These are phyloP conservation scores for Lydus trimaculatus DNA, from an alignment of 2,888 invertebrate genomes.

Conservation along the genomic window DNA sequence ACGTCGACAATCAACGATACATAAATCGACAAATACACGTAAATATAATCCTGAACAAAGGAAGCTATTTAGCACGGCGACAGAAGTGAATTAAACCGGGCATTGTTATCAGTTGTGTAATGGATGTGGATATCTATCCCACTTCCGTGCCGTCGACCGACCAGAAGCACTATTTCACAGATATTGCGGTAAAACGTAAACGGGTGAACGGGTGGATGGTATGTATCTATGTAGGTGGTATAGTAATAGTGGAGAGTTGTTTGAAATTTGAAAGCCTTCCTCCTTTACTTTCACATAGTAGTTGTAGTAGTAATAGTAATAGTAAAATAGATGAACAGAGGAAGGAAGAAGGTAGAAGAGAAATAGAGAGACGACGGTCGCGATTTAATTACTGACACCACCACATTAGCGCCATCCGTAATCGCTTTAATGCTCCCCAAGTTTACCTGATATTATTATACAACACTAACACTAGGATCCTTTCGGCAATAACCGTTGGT, in stretches of 20 bases:
- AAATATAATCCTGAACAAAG: constrained; percentile 56
- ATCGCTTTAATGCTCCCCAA: constrained; percentile 38
- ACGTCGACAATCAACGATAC: constrained; percentile 40
- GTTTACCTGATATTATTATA: constrained; percentile 39
- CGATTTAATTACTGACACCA: constrained; percentile 37
- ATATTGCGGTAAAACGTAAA: constrained; percentile 48
- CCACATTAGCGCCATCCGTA: constrained; percentile 38
- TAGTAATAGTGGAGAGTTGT: background rate
- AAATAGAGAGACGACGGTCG: background rate
- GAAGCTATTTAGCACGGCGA: constrained; percentile 57
- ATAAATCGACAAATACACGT: constrained; percentile 52
- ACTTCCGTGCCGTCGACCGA: constrained; percentile 51
- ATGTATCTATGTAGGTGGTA: background rate
- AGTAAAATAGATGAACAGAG: background rate
- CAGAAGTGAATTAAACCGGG: constrained; percentile 58
- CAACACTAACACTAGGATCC: constrained; percentile 11
- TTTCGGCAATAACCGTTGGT: constrained; percentile 19
- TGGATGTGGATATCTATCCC: constrained; percentile 56
- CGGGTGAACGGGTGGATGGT: constrained; percentile 22
- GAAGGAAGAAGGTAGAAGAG: background rate
- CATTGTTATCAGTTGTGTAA: constrained; percentile 59
- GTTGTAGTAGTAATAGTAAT: background rate
- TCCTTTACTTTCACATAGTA: background rate
- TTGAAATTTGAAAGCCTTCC: constrained; percentile 22
- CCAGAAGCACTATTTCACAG: constrained; percentile 54